Evolutionary conservation across 2,113 vertebrate genomes (phyloP), one percentile per base, ranked within the genome.

Genomic region (Craseonycteris thonglongyai): DNA sequence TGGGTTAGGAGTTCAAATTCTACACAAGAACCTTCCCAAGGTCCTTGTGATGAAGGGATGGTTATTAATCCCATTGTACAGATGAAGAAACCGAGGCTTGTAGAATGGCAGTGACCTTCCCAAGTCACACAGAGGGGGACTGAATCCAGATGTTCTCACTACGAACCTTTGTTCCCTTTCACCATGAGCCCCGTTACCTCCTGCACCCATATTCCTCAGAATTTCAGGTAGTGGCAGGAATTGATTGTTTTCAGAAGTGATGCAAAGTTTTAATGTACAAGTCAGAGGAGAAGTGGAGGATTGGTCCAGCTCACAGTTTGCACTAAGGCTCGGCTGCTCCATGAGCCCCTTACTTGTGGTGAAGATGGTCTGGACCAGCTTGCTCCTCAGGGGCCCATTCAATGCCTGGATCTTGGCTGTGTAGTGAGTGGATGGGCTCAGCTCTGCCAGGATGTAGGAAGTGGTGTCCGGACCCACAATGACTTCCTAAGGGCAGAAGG

Each of bases 401-500:
- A 99, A 93, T 0, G 99, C 99, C 97, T 99, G 99, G 80, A 99
- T 98, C 93, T 96, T 98, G 85, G 98, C 99, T 0, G 97, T 98
- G 94, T 99, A 99, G 79, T 99, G 98, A 0, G 99, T 99, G 91
- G 99, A 99, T 33, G 99, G 98, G 24, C 97, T 99, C 82, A 99
- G 98, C 54, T 99, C 99, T 14, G 97, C 68, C 98, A 99, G 98
- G 98, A 97, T 99, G 97, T 99, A 99, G 21, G 99, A 99, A 40
- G 98, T 99, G 2, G 99, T 98, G 2, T 98, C 99, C 0, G 99
- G 99, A 61, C 98, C 98, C 90, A 99, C 96, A 74, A 99, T 97
- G 45, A 99, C 98, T 97, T 99, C 99, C 99, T 99, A 49, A 33
- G 33, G 63, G 28, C 40, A 97, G 54, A 90, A 96, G 51, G 81